These are phyloP conservation scores for Hexactinellida sp. DNA, from an alignment of 37 sponge, comb jelly and placozoan genomes.

Conservation along the genomic window DNA sequence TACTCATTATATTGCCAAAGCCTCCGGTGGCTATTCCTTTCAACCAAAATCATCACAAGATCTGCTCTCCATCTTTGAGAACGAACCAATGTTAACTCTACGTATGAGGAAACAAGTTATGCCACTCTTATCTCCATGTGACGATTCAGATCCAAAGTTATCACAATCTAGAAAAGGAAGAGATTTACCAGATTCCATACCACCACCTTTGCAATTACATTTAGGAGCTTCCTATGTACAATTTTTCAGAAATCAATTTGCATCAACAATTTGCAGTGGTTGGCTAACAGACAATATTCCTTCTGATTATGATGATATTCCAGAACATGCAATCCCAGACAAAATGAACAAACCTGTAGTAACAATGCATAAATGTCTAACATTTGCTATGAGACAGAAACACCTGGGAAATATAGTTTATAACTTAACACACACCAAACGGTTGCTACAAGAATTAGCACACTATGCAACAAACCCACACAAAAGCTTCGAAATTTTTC, in stretches of 20 bases:
- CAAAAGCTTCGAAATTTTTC: not conserved
- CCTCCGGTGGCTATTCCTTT: not conserved
- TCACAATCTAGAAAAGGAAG: not conserved
- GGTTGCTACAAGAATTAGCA: not conserved
- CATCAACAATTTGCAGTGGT: not conserved
- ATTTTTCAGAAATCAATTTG: not conserved
- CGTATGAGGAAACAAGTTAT: not conserved
- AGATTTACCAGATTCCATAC: not conserved
- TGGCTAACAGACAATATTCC: not conserved
- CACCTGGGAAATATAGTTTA: not conserved
- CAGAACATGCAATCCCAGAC: not conserved
- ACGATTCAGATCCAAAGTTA: not conserved
- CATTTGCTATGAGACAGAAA: not conserved
- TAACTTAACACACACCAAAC: not conserved
- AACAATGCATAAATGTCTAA: not conserved
- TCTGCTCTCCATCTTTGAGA: not conserved
- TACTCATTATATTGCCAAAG: not conserved
- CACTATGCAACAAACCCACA: not conserved
- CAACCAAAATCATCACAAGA: not conserved
- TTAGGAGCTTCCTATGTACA: not conserved
- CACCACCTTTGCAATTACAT: not conserved
- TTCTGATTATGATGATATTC: not conserved
- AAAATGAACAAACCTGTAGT: not conserved
- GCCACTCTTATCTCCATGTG: not conserved
- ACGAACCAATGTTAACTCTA: not conserved